Evolutionary conservation across 2,113 vertebrate genomes (phyloP).

Genomic region (Mastomys coucha): DNA sequence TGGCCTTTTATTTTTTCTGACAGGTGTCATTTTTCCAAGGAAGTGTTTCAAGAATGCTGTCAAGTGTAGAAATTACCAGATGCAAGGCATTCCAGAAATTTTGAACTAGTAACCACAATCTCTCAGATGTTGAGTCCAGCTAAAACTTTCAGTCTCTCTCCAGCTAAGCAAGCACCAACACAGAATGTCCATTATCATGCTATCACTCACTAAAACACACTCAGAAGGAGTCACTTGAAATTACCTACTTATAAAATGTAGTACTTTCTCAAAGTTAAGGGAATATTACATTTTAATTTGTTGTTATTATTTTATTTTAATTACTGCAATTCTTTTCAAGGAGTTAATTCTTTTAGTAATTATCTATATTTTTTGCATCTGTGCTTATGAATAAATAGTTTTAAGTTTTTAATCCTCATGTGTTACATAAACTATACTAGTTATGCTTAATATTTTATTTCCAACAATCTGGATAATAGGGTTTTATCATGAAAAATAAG

Average conservation of each 20-base stretch:
- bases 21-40: constrained; percentile 57
- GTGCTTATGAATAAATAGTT: neutral
- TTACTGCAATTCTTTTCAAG: constrained; percentile 10
- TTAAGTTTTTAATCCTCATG: neutral
- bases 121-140: neutral
- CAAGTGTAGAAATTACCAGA: constrained; percentile 68
- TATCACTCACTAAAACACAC: neutral
- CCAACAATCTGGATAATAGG: neutral
- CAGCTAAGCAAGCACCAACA: neutral
- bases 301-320: constrained; percentile 28
- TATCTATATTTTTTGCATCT: neutral
- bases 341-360: constrained; percentile 44
- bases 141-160: neutral
- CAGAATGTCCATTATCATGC: neutral
- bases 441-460: neutral
- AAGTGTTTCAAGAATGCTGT: constrained; percentile 54
- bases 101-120: constrained; percentile 27
- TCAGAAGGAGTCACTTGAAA: constrained; percentile 3
- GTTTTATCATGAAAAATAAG: neutral
- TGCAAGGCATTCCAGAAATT: constrained; percentile 58
- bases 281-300: constrained; percentile 23
- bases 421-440: neutral
- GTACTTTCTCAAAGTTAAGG: neutral
- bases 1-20: constrained; percentile 39
- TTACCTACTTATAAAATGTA: neutral